Evolutionary conservation across 1,140 invertebrate genomes (phyloP).

Genomic region (Drosophila ercepeae): DNA sequence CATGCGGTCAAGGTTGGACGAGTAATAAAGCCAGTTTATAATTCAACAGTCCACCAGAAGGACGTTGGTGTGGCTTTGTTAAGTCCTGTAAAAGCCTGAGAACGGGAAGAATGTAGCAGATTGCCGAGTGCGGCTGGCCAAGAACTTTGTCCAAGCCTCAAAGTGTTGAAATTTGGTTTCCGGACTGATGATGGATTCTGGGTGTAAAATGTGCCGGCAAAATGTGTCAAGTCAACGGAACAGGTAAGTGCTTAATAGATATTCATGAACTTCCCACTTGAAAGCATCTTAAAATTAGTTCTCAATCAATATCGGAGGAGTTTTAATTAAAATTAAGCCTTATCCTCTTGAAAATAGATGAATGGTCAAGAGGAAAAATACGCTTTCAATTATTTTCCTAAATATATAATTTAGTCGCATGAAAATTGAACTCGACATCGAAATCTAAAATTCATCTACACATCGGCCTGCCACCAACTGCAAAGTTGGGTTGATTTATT

Average conservation of each 20-base stretch:
- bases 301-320: neutral
- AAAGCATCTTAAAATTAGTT: neutral
- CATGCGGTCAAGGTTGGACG: constrained; percentile 67
- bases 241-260: too few species aligned
- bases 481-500: constrained; percentile 28
- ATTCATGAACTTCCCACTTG: too few species aligned
- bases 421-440: constrained; percentile 3
- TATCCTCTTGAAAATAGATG: too few species aligned
- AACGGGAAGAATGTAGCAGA: constrained; percentile 8
- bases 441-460: constrained; percentile 25
- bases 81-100: neutral
- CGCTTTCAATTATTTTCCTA: constrained; percentile 24
- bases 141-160: constrained; percentile 25
- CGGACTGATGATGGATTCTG: constrained; percentile 5
- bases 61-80: constrained; percentile 32
- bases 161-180: constrained; percentile 22
- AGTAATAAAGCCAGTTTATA: constrained; percentile 66
- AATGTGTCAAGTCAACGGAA: neutral
- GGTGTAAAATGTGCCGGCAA: neutral
- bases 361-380: neutral
- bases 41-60: constrained; percentile 41
- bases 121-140: constrained; percentile 6
- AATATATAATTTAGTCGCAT: constrained; percentile 23
- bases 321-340: neutral
- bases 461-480: neutral